Evolutionary conservation across 1,140 invertebrate genomes (phyloP), one percentile per base, ranked within the genome.

Genomic region (Acromyrmex echinatior): DNA sequence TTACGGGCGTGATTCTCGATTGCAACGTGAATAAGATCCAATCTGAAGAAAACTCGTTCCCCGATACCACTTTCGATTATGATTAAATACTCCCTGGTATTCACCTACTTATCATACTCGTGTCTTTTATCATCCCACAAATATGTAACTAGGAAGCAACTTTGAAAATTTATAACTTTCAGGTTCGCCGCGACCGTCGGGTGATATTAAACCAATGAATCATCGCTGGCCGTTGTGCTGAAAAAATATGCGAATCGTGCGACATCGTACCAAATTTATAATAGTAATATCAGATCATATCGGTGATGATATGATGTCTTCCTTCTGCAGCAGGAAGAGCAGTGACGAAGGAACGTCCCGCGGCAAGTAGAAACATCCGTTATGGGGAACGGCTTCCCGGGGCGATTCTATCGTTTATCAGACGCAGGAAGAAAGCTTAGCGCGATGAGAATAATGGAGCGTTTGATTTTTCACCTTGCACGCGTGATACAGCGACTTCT

Each of bases 301-400:
- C 80, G 56, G 14, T 25, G 78, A 5, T 84, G 80, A 84, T 84
- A 5, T 84, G 80, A 84, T 84, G 80, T 84, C 80, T 84, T 84
- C 70, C 80, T 84, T 76, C 39, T 76, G 28, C 18, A 4, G 18
- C 80, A 62, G 56, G 56, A 84, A 84, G 80, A 76, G 49, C 53
- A 56, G 80, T 62, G 80, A 76, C 80, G 80, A 84, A 63, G 56
- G 39, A 58, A 84, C 80, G 35, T 62, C 68, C 80, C 58, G 70
- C 80, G 70, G 80, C 80, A 76, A 73, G 56, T 84, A 63, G 70
- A 84, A 84, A 84, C 70, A 84, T 31, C 70, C 70, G 80, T 84
- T 84, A 84, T 10, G 80, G 39, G 10, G 70, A 84, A 84, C 80
- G 70, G 28, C 70, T 74, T 76, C 80, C 80, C 80, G 80, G 70